These are phyloP conservation scores for Temnopleurus reevesii DNA, from an alignment of 53 echinoderm and acorn worm species.

Conservation along the genomic window DNA sequence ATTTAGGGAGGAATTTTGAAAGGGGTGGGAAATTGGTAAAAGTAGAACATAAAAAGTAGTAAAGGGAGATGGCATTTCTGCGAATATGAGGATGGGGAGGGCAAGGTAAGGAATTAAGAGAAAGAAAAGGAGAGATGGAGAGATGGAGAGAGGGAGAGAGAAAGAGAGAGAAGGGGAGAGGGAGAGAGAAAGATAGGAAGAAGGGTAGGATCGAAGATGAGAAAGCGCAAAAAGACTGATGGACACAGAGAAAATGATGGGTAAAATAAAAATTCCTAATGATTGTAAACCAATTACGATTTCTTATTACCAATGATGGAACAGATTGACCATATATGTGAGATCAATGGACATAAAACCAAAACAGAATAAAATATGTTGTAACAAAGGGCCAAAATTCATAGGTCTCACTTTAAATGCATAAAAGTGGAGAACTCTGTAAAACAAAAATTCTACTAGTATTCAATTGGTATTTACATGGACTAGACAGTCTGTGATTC, in stretches of 20 bases:
- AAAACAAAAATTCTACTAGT: too few species aligned
- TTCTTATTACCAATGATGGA: background rate
- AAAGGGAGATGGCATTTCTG: background rate
- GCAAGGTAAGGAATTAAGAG: too few species aligned
- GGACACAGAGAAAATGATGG: background rate
- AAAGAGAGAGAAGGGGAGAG: background rate
- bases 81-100: background rate
- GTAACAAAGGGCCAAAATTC: too few species aligned
- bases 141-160: background rate
- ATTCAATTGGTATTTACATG: too few species aligned
- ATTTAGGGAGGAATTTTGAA: background rate
- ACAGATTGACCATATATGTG: background rate
- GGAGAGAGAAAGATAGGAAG: background rate
- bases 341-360: too few species aligned
- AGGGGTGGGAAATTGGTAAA: background rate
- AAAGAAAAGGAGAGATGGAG: background rate
- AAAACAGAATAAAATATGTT: too few species aligned
- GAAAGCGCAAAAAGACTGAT: background rate
- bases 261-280: too few species aligned
- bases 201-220: background rate
- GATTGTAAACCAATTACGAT: too few species aligned
- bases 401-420: too few species aligned
- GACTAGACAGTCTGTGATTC: too few species aligned
- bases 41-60: background rate
- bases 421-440: too few species aligned